Evolutionary conservation across 2,797 vertebrate species (phyloP), one percentile per base, ranked within the genome.

Genomic region (Apogon talboti): DNA sequence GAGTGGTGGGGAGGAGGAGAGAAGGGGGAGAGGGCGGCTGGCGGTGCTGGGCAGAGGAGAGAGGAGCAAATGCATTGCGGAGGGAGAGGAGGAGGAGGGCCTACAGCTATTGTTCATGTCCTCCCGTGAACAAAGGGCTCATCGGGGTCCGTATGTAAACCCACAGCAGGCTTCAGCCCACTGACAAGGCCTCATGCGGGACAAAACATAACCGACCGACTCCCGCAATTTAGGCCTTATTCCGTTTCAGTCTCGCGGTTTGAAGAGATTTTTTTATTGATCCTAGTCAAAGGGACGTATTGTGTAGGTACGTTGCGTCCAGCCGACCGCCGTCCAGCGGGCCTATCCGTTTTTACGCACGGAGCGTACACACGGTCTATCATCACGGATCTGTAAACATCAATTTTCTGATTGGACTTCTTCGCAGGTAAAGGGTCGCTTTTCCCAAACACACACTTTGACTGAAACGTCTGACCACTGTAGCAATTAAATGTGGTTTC

Each of bases 61-160:
- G 88, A 90, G 81, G 88, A 92, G 89, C 76, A 88, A 89, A 92
- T 83, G 87, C 86, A 88, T 85, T 91, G 90, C 87, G 69, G 89
- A 91, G 89, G 85, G 83, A 86, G 70, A 84, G 78, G 78, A 79
- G 76, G 87, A 90, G 93, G 92, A 95, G 93, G 94, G 94, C 92
- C 91, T 91, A 91, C 81, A 91, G 92, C 92, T 92, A 93, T 93
- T 93, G 92, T 93, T 93, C 92, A 93, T 92, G 92, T 93, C 91
- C 91, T 90, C 92, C 89, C 84, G 86, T 89, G 92, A 93, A 93
- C 92, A 93, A 93, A 93, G 91, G 91, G 91, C 91, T 93, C 86
- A 89, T 92, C 92, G 90, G 91, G 92, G 90, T 93, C 88, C 82
- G 86, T 91, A 86, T 89, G 88, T 91, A 90, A 88, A 90, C 88